phyloP scores from a whole-genome alignment of 2,797 vertebrate genomes.

The Rhabdomys pumilio region DNA sequence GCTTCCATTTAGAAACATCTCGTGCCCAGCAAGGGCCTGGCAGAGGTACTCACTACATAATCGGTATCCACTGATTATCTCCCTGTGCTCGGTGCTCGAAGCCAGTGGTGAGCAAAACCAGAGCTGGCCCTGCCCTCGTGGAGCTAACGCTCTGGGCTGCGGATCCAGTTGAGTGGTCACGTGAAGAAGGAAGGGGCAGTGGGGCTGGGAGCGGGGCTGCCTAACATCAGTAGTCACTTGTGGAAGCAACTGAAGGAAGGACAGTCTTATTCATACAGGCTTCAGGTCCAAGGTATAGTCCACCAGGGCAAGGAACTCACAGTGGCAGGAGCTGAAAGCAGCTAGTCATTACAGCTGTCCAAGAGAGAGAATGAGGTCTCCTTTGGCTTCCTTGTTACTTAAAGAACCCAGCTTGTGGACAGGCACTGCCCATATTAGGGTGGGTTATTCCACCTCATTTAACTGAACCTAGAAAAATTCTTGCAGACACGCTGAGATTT shows the following conservation, averaged over 20 bases:
- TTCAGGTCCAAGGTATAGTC: not conserved
- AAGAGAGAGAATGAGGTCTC: not conserved
- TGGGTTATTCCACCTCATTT: not conserved
- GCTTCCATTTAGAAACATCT: fast-evolving
- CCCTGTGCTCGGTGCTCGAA: not conserved
- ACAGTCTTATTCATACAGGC: not conserved
- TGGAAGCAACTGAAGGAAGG: not conserved
- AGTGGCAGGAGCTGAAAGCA: not conserved
- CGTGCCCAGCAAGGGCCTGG: not conserved
- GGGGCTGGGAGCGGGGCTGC: not conserved
- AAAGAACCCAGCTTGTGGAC: not conserved
- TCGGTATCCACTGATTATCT: not conserved
- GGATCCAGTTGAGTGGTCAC: not conserved
- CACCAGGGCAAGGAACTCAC: not conserved
- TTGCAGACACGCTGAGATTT: not conserved
- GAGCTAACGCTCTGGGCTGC: not conserved
- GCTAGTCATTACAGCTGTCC: not conserved
- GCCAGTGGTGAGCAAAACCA: not conserved
- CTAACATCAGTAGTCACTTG: not conserved
- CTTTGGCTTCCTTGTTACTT: not conserved
- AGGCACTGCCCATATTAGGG: not conserved
- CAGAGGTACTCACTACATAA: no score
- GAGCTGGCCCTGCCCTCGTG: not conserved
- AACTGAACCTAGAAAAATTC: not conserved
- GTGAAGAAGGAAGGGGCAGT: not conserved